These are phyloP conservation scores for Melanotus villosus DNA, from an alignment of 2,888 invertebrate species.

Conservation along the genomic window DNA sequence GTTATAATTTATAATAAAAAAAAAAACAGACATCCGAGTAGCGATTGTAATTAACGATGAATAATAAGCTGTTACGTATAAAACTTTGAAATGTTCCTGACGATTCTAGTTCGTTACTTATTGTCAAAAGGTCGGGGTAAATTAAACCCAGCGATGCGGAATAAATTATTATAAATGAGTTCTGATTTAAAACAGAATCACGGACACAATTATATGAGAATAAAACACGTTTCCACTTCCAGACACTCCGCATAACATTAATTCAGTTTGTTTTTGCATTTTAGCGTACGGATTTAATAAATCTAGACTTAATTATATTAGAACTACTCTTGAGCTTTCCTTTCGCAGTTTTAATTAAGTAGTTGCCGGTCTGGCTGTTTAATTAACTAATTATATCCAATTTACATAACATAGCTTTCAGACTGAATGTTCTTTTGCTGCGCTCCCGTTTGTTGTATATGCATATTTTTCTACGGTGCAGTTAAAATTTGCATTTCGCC, in stretches of 20 bases:
- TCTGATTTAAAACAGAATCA: neutral
- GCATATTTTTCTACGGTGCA: neutral
- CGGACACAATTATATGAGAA: neutral
- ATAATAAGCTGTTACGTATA: no score
- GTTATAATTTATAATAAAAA: no score
- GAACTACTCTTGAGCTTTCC: slow-evolving; percentile 25
- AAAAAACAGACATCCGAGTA: no score
- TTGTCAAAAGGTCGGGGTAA: no score
- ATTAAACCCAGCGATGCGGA: neutral
- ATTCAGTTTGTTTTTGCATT: slow-evolving; percentile 33
- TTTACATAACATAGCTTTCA: slow-evolving; percentile 29
- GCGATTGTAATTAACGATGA: no score
- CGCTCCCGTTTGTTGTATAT: no score
- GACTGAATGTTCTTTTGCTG: neutral
- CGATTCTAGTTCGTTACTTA: no score
- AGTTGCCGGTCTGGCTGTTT: slow-evolving; percentile 38
- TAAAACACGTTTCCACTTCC: neutral
- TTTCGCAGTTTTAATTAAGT: slow-evolving; percentile 39
- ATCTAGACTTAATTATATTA: slow-evolving; percentile 38
- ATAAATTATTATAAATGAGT: slow-evolving; percentile 4
- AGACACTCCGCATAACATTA: slow-evolving; percentile 22
- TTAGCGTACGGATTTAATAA: slow-evolving; percentile 35
- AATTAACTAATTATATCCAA: slow-evolving; percentile 34
- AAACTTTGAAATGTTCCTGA: no score
- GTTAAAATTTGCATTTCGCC: neutral